Evolutionary conservation across 2,797 vertebrate genomes (phyloP).

Genomic region (Sebastolobus alascanus): DNA sequence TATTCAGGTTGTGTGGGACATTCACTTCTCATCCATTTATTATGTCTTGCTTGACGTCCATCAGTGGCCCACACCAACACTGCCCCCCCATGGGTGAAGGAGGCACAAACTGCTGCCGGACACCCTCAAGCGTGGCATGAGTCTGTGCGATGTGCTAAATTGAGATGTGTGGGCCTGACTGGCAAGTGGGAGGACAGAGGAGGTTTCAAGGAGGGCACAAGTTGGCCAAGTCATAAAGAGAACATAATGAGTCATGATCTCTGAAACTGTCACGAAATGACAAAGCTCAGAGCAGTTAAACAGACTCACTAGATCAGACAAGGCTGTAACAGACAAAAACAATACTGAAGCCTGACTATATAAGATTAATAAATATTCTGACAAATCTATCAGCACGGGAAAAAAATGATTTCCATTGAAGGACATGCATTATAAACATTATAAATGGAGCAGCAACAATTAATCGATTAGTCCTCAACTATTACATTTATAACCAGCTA

Average conservation of each 20-base stretch:
- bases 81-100: constrained; percentile 59
- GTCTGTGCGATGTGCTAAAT: constrained; percentile 49
- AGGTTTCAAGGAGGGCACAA: constrained; percentile 47
- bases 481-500: no score
- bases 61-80: constrained; percentile 27
- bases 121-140: constrained; percentile 1
- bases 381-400: not conserved
- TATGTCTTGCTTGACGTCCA: constrained; percentile 8
- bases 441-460: no score
- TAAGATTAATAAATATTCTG: not conserved
- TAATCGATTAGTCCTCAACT: fast-evolving
- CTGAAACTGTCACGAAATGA: constrained; percentile 27
- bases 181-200: constrained; percentile 53
- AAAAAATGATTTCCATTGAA: not conserved
- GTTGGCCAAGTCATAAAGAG: constrained; percentile 40
- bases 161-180: constrained; percentile 52
- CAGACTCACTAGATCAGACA: not conserved
- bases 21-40: constrained; percentile 21
- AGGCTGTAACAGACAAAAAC: constrained; percentile 1
- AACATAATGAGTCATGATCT: constrained; percentile 55
- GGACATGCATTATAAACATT: not conserved
- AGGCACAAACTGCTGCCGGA: constrained; percentile 3
- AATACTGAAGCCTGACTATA: not conserved
- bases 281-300: constrained; percentile 13
- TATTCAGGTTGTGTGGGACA: not conserved